A percentile compares a stretch with the other conserved stretches of the same genome.
These are phyloP conservation scores for Dissostichus mawsoni DNA, from an alignment of 2,113 vertebrate genomes.

Conservation along the genomic window DNA sequence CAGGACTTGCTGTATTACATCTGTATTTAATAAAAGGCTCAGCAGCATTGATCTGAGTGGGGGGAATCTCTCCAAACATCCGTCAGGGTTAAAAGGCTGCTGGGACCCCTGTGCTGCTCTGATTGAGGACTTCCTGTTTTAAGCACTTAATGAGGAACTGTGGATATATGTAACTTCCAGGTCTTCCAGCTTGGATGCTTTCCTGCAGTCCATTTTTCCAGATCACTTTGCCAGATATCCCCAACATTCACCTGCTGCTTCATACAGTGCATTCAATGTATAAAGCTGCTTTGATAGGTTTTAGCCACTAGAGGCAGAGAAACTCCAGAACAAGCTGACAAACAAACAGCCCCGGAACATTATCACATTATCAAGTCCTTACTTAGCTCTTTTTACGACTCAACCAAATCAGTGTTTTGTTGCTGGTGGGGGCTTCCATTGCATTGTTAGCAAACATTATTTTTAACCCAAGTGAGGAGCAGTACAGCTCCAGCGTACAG, in stretches of 20 bases:
- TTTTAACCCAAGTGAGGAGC: too few relatives aligned
- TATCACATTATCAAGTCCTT: not conserved
- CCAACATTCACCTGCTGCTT: conserved; percentile 19
- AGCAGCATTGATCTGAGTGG: conserved; percentile 53
- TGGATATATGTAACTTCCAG: conserved; percentile 41
- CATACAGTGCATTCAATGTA: not conserved
- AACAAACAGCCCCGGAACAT: not conserved
- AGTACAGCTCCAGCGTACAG: too few relatives aligned
- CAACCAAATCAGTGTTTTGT: too few relatives aligned
- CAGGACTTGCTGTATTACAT: conserved; percentile 47
- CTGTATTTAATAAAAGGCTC: conserved; percentile 67
- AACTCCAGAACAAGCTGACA: not conserved
- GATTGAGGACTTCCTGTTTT: conserved; percentile 68
- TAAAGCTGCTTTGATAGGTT: not conserved
- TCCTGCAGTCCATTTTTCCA: conserved; percentile 17
- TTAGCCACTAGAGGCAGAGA: not conserved
- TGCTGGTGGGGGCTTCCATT: too few relatives aligned
- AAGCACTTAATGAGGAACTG: conserved; percentile 54
- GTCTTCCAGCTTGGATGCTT: conserved; percentile 36
- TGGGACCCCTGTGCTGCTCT: conserved; percentile 25
- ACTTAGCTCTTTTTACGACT: too few relatives aligned
- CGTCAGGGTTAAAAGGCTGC: conserved; percentile 44
- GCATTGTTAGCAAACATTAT: too few relatives aligned
- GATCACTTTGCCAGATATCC: conserved; percentile 4
- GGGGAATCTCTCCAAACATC: conserved; percentile 70